Evolutionary conservation across 1,140 invertebrate species (phyloP).

Genomic region (Papilio xuthus): DNA sequence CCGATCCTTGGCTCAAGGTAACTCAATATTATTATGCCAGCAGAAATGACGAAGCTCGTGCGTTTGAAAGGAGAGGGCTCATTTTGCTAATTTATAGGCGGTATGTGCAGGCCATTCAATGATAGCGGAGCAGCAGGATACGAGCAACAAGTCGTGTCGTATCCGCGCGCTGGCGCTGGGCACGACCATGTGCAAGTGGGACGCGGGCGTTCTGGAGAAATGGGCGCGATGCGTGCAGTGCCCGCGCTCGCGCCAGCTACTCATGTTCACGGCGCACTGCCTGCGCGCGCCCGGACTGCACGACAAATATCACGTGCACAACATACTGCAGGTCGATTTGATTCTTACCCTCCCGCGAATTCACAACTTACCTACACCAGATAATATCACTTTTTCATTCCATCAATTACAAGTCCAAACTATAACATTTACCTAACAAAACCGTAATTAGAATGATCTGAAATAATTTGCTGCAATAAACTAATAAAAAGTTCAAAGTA

Average conservation of each 20-base stretch:
- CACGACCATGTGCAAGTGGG: constrained; percentile 64
- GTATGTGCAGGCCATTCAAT: constrained; percentile 66
- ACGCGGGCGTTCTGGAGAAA: constrained; percentile 62
- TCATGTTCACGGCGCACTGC: constrained; percentile 68
- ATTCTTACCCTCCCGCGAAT: too few relatives aligned
- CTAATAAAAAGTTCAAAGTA: not conserved
- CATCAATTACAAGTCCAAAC: not conserved
- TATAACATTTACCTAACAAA: not conserved
- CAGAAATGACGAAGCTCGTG: too few relatives aligned
- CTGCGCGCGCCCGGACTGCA: constrained; percentile 65
- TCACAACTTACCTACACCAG: too few relatives aligned
- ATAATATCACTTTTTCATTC: not conserved
- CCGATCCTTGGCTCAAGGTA: constrained; percentile 69
- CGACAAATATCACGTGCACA: constrained; percentile 69
- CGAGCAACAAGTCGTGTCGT: constrained; percentile 54
- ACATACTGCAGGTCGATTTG: constrained; percentile 63
- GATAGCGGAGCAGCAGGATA: constrained; percentile 67
- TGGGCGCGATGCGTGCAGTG: constrained; percentile 67
- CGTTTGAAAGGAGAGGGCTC: not conserved
- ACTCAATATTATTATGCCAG: too few relatives aligned
- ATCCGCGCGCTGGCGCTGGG: constrained; percentile 66
- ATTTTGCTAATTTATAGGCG: not conserved
- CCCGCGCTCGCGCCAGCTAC: constrained; percentile 51
- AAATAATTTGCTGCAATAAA: not conserved
- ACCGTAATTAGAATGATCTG: not conserved